These are phyloP conservation scores for Eupithecia inturbata DNA, from an alignment of 2,888 invertebrate genomes.

Conservation along the genomic window DNA sequence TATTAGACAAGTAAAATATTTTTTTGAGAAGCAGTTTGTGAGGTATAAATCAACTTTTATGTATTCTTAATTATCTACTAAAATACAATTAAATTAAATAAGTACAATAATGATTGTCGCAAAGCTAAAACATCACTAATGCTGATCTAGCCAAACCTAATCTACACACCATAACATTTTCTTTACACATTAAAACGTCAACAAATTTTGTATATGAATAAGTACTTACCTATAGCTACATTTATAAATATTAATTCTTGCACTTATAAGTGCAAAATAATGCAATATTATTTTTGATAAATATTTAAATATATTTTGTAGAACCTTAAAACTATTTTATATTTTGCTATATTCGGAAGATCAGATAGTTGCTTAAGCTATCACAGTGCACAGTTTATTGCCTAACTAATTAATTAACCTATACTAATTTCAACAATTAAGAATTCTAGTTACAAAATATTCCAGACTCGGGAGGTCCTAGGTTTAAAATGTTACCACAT, in stretches of 20 bases:
- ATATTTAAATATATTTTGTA: not conserved
- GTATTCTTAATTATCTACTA: not conserved
- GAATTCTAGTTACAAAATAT: not conserved
- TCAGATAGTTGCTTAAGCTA: conserved; percentile 16
- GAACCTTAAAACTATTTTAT: not conserved
- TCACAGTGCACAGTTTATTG: conserved; percentile 17
- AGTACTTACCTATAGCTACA: not conserved
- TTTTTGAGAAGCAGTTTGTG: too few relatives aligned
- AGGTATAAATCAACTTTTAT: too few relatives aligned
- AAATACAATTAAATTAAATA: not conserved
- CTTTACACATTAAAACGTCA: not conserved
- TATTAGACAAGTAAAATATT: not conserved
- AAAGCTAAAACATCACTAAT: conserved; percentile 1
- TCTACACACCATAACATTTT: not conserved
- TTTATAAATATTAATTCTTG: not conserved
- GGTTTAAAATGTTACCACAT: too few relatives aligned
- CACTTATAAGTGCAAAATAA: not conserved
- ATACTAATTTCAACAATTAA: not conserved
- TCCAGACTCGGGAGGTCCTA: not conserved
- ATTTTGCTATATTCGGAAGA: conserved; percentile 13
- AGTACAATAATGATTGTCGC: not conserved
- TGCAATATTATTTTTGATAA: not conserved
- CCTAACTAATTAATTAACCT: not conserved
- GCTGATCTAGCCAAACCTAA: not conserved
- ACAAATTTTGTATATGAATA: not conserved